Conservation (phyloP, 2,113 vertebrate genomes). For the Peucedramus taeniatus region DNA sequence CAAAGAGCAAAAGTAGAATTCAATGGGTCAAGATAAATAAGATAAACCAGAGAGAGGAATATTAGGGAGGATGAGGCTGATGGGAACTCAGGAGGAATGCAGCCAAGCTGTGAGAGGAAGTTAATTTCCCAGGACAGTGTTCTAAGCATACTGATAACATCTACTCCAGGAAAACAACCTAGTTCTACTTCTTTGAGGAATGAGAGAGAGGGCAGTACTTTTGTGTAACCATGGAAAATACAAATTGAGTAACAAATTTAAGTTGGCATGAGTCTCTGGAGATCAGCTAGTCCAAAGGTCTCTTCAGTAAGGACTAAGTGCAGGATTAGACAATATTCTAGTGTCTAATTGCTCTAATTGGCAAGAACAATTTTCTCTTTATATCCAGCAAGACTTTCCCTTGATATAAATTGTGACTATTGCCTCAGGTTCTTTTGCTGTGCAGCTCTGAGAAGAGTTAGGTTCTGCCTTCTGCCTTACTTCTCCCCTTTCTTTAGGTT, state of each 20-base stretch:
- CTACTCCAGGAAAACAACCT: neutral
- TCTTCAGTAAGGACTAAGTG: neutral
- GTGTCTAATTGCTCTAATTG: neutral
- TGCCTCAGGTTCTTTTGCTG: neutral
- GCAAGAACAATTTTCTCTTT: neutral
- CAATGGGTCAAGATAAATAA: neutral
- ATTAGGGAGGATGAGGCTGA: rapidly evolving
- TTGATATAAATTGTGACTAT: neutral
- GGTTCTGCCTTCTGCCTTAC: neutral
- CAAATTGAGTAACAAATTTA: neutral
- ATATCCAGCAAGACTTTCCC: neutral
- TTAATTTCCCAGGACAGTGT: neutral
- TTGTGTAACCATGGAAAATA: neutral
- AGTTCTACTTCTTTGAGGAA: neutral
- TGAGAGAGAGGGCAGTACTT: neutral
- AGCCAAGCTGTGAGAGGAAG: neutral
- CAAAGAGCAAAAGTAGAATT: neutral
- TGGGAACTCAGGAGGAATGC: neutral
- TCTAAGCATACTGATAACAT: neutral
- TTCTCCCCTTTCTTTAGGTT: neutral
- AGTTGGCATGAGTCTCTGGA: neutral
- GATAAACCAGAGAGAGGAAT: neutral
- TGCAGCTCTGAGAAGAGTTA: neutral
- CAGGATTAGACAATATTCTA: neutral
- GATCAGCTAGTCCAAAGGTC: neutral